Conservation (phyloP, 2,888 invertebrate species). For the Drosophila greeni region DNA sequence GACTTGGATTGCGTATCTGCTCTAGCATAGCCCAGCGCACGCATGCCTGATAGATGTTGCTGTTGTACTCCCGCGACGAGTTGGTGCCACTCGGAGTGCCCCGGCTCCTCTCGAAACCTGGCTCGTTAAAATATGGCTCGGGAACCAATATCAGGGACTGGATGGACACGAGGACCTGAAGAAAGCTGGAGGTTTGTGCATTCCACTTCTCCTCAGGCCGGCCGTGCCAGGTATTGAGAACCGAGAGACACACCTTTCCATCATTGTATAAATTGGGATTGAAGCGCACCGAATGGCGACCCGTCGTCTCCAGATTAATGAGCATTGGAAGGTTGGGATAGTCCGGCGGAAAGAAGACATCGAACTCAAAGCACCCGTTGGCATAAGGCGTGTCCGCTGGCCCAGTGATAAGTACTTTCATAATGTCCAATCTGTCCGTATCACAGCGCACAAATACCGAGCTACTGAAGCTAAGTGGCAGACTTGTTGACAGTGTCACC, state of each 20-base stretch:
- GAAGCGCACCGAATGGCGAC: constrained; percentile 92
- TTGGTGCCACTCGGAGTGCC: constrained; percentile 93
- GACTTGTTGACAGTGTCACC: constrained; percentile 93
- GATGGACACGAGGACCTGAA: constrained; percentile 94
- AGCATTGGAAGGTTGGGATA: constrained; percentile 92
- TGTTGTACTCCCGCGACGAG: constrained; percentile 95
- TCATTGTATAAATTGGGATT: constrained; percentile 97
- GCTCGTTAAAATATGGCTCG: constrained; percentile 97
- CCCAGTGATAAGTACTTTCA: constrained; percentile 96
- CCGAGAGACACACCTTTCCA: constrained; percentile 96
- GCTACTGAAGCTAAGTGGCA: constrained; percentile 95
- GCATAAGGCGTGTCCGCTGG: constrained; percentile 95
- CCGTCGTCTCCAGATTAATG: constrained; percentile 94
- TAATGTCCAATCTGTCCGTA: constrained; percentile 94
- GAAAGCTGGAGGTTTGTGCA: constrained; percentile 95
- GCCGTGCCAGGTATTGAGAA: constrained; percentile 97
- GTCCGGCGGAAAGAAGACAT: constrained; percentile 92
- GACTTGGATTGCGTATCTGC: constrained; percentile 92
- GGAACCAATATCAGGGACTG: constrained; percentile 94
- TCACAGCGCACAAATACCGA: constrained; percentile 97
- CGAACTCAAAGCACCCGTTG: constrained; percentile 94
- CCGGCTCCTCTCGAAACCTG: constrained; percentile 93
- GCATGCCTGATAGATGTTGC: constrained; percentile 96
- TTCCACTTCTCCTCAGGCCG: constrained; percentile 98
- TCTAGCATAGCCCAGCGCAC: constrained; percentile 98